Conservation (phyloP, 2,888 invertebrate species). For the Pelosia muscerda region DNA sequence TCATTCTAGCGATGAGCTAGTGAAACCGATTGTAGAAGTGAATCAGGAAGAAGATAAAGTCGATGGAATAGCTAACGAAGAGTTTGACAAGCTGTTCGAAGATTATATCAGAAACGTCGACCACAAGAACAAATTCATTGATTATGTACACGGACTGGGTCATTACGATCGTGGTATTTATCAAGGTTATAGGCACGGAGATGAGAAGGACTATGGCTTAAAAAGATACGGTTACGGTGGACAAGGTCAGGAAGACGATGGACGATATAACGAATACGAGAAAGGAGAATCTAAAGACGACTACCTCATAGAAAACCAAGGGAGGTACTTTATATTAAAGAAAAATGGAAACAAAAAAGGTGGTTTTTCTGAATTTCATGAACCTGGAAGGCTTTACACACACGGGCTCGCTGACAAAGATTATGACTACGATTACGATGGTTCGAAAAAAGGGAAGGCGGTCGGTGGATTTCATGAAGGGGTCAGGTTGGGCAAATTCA, state of each 20-base stretch:
- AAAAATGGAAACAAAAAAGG: slow-evolving; percentile 84
- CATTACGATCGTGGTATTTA: slow-evolving; percentile 66
- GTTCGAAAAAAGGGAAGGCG: slow-evolving; percentile 87
- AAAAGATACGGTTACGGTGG: slow-evolving; percentile 81
- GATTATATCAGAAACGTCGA: slow-evolving; percentile 68
- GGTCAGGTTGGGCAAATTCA: slow-evolving; percentile 90
- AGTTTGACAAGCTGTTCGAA: slow-evolving; percentile 70
- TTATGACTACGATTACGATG: slow-evolving; percentile 82
- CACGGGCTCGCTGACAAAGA: slow-evolving; percentile 84
- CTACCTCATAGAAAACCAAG: slow-evolving; percentile 84
- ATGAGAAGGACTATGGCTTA: slow-evolving; percentile 75
- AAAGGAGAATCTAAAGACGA: slow-evolving; percentile 86
- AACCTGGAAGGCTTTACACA: slow-evolving; percentile 83
- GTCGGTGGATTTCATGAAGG: slow-evolving; percentile 90
- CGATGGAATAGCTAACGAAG: slow-evolving; percentile 71
- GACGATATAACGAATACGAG: slow-evolving; percentile 79
- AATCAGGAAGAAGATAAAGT: slow-evolving; percentile 61
- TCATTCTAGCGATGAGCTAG: slow-evolving; percentile 59
- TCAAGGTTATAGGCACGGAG: slow-evolving; percentile 68
- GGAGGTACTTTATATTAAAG: slow-evolving; percentile 83
- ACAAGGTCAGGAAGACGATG: slow-evolving; percentile 84
- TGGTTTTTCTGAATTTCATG: slow-evolving; percentile 81
- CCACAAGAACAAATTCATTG: slow-evolving; percentile 70
- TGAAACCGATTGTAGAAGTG: slow-evolving; percentile 77
- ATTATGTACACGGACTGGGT: slow-evolving; percentile 70